Percentiles rank a stretch among this genome's conserved stretches.
phyloP scores from a whole-genome alignment of 2,113 vertebrate genomes.

The Eulemur macaco region DNA sequence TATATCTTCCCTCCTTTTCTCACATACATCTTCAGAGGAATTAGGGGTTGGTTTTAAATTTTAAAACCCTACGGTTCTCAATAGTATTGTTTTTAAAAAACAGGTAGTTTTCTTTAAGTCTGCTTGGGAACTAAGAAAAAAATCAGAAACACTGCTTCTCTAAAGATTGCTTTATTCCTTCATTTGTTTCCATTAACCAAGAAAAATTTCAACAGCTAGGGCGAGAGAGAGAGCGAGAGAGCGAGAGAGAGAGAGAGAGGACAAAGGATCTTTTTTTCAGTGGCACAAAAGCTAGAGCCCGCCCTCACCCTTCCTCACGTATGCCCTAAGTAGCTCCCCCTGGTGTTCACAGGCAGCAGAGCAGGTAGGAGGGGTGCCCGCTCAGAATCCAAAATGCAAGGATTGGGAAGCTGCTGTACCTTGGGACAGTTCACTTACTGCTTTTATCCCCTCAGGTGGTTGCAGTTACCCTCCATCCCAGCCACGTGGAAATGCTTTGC shows the following conservation, averaged over 20 bases:
- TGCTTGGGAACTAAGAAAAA: background rate
- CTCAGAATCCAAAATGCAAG: background rate
- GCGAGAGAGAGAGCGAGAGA: background rate
- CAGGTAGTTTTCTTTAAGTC: background rate
- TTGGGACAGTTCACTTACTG: background rate
- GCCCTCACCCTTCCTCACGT: background rate
- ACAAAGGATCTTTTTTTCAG: background rate
- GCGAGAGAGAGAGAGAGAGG: background rate
- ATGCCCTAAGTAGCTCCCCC: background rate
- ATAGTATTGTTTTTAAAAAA: background rate
- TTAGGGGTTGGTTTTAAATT: background rate
- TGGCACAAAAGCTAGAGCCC: background rate
- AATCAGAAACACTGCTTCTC: background rate
- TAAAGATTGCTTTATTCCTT: background rate
- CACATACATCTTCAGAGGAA: background rate
- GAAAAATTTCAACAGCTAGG: background rate
- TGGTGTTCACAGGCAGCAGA: too few species aligned
- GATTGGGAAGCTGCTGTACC: background rate
- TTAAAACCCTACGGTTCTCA: background rate
- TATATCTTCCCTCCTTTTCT: background rate
- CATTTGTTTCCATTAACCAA: background rate
- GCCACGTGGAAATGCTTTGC: background rate
- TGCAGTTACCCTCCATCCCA: background rate
- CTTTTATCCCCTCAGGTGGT: background rate
- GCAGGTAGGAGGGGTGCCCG: background rate